phyloP scores from a whole-genome alignment of 2,113 vertebrate species.

The Tonatia bakeri region DNA sequence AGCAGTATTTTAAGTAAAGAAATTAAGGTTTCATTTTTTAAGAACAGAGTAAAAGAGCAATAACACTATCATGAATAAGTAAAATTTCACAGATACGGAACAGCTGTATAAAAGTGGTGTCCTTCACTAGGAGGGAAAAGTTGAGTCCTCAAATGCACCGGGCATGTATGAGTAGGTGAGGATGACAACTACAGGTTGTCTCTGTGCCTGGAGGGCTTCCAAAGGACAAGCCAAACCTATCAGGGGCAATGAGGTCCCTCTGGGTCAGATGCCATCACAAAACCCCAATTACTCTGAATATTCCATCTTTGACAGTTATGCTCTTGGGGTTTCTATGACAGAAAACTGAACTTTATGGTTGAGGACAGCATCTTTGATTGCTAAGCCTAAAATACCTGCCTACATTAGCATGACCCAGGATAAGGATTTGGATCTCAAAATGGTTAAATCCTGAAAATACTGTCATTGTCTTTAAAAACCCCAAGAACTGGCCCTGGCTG shows the following conservation, averaged over 20 bases:
- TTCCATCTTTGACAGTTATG: conserved; percentile 42
- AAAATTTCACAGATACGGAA: conserved; percentile 24
- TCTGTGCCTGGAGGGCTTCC: conserved; percentile 4
- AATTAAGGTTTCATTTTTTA: conserved; percentile 35
- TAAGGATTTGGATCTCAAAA: conserved; percentile 75
- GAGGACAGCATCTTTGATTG: conserved; percentile 61
- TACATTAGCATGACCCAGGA: conserved; percentile 70
- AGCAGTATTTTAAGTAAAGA: conserved; percentile 50
- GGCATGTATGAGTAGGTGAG: not conserved
- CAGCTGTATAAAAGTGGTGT: not conserved
- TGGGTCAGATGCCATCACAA: not conserved
- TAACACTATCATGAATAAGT: conserved; percentile 35
- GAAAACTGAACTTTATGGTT: conserved; percentile 39
- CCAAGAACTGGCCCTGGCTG: conserved; percentile 16
- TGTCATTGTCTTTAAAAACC: conserved; percentile 59
- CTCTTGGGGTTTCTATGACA: conserved; percentile 41
- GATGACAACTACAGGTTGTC: not conserved
- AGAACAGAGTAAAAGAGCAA: conserved; percentile 20
- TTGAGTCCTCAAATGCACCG: not conserved
- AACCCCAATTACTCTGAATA: conserved; percentile 51
- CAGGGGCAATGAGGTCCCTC: conserved; percentile 35
- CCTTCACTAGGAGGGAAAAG: not conserved
- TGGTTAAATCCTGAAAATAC: conserved; percentile 63
- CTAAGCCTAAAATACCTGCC: conserved; percentile 69
- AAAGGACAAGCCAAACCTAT: conserved; percentile 8